Evolutionary conservation across 2,888 invertebrate species (phyloP).

Genomic region (Folsomia manolachei): DNA sequence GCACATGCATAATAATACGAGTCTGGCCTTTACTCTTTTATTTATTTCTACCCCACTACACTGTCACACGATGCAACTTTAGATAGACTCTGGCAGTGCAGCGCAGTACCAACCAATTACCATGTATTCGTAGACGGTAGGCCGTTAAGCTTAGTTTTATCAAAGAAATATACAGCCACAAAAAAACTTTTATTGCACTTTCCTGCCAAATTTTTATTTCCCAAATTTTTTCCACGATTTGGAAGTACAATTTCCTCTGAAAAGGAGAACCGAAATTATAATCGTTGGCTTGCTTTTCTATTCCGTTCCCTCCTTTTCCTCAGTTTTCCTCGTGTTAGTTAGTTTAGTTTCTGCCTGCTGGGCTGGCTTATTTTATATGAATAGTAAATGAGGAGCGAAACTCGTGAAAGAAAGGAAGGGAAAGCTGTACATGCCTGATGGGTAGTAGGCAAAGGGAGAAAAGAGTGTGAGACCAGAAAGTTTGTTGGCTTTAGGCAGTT

Average conservation of each 20-base stretch:
- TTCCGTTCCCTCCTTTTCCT: slow-evolving; percentile 17
- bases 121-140: slow-evolving; percentile 28
- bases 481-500: neutral
- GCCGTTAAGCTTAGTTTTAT: no score
- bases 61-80: neutral
- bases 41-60: neutral
- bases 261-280: neutral
- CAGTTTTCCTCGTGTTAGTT: no score
- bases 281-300: slow-evolving; percentile 4
- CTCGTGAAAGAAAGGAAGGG: slow-evolving; percentile 6
- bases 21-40: neutral
- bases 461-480: neutral
- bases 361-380: slow-evolving; percentile 8
- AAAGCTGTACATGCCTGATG: neutral
- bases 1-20: no score
- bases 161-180: no score
- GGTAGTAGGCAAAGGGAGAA: neutral
- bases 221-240: slow-evolving; percentile 14
- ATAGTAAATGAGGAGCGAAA: neutral
- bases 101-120: no score
- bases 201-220: slow-evolving; percentile 24
- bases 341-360: slow-evolving; percentile 17
- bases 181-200: slow-evolving; percentile 35
- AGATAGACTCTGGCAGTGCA: no score
- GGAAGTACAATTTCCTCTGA: neutral